These are phyloP conservation scores for Trichogramma dendrolimi DNA, from an alignment of 2,888 invertebrate genomes.

Conservation along the genomic window DNA sequence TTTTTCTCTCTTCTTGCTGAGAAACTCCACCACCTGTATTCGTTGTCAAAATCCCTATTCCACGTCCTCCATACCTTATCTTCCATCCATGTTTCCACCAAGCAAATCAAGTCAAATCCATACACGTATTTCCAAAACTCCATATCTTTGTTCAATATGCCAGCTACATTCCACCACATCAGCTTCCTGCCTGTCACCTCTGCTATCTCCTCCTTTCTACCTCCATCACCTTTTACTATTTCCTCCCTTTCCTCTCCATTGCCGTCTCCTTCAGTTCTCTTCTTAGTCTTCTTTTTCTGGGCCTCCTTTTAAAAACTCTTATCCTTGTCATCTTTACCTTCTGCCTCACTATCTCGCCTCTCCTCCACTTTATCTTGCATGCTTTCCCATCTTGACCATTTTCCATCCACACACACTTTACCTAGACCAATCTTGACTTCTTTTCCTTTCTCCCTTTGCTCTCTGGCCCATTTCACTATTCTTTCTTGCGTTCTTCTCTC, in stretches of 20 bases:
- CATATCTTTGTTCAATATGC: not conserved
- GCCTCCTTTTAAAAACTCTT: no score
- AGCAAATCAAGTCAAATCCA: not conserved
- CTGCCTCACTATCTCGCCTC: not conserved
- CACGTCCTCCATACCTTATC: not conserved
- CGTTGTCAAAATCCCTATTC: not conserved
- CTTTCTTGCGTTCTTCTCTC: conserved; percentile 6
- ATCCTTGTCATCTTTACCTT: not conserved
- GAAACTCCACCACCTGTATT: not conserved
- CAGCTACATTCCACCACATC: not conserved
- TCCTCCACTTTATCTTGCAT: conserved; percentile 3
- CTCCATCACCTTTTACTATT: not conserved
- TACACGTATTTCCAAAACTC: not conserved
- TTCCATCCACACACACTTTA: not conserved
- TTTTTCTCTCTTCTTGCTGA: not conserved
- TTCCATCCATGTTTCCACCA: not conserved
- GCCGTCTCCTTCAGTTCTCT: not conserved
- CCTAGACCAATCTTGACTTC: conserved; percentile 4
- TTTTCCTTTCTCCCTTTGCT: not conserved
- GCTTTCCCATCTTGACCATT: conserved; percentile 7
- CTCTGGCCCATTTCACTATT: conserved; percentile 3
- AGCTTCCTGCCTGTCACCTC: not conserved
- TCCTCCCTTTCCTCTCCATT: not conserved
- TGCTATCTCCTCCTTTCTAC: conserved; percentile 6
- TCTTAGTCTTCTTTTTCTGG: no score